These are phyloP conservation scores for Habrosyne pyritoides DNA, from an alignment of 2,888 invertebrate genomes.

Conservation along the genomic window DNA sequence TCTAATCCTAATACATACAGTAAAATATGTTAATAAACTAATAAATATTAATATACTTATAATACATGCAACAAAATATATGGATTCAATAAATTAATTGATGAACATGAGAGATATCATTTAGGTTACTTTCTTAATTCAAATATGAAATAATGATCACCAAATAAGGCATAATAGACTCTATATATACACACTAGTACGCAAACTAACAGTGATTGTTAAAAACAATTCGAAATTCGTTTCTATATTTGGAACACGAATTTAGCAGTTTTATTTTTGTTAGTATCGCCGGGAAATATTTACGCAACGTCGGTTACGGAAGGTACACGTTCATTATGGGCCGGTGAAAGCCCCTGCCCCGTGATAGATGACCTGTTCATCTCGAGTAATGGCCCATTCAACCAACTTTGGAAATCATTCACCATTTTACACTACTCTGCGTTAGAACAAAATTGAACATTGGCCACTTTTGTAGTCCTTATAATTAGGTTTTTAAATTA, in stretches of 20 bases:
- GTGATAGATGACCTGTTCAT: conserved; percentile 70
- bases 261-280: conserved; percentile 6
- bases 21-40: no score
- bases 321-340: conserved; percentile 59
- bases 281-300: conserved; percentile 10
- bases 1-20: no score
- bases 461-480: no score
- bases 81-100: no score
- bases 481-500: no score
- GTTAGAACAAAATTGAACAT: not conserved
- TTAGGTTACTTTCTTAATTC: no score
- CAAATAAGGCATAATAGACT: no score
- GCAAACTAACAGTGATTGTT: not conserved
- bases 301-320: conserved; percentile 31
- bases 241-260: not conserved
- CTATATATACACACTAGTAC: no score
- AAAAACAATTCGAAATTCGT: not conserved
- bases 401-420: conserved; percentile 54
- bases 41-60: no score
- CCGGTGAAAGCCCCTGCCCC: conserved; percentile 52
- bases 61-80: no score
- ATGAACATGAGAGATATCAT: no score
- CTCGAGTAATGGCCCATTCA: conserved; percentile 68
- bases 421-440: conserved; percentile 29
- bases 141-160: no score